phyloP scores from a whole-genome alignment of 2,888 invertebrate species.

The Heteromyza rotundicornis region DNA sequence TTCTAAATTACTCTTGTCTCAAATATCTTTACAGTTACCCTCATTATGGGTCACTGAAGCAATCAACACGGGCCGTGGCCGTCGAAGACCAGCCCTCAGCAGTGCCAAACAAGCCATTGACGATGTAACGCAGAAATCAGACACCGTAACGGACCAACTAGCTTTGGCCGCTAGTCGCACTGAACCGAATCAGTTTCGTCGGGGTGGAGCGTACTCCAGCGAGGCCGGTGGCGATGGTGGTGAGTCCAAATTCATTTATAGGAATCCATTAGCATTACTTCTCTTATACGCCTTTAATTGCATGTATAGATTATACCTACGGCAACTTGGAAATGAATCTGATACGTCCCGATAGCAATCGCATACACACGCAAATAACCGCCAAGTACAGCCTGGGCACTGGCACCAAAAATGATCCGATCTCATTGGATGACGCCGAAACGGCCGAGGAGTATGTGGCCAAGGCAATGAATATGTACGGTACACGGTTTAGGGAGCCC shows the following conservation, averaged over 20 bases:
- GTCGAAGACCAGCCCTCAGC: conserved; percentile 44
- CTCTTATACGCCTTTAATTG: background rate
- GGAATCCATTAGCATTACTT: background rate
- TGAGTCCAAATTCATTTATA: conserved; percentile 33
- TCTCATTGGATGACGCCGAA: conserved; percentile 48
- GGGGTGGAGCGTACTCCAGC: conserved; percentile 37
- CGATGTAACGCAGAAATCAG: conserved; percentile 42
- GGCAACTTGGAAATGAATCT: conserved; percentile 56
- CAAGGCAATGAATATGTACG: conserved; percentile 58
- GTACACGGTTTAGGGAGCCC: conserved; percentile 44
- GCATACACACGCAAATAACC: conserved; percentile 36
- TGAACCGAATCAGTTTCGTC: conserved; percentile 42
- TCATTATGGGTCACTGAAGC: conserved; percentile 27
- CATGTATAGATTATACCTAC: conserved; percentile 47
- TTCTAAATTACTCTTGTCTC: no score
- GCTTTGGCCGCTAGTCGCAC: conserved; percentile 50
- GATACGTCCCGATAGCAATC: conserved; percentile 50
- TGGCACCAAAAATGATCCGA: conserved; percentile 28
- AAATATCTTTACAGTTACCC: conserved; percentile 34
- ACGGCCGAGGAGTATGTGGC: conserved; percentile 61
- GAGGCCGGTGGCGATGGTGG: conserved; percentile 10
- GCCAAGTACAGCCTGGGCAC: conserved; percentile 35
- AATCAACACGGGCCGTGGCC: conserved; percentile 38
- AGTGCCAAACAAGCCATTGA: conserved; percentile 37
- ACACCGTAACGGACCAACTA: conserved; percentile 48